These are phyloP conservation scores for Leucozona laternaria DNA, from an alignment of 2,888 invertebrate genomes.

Conservation along the genomic window DNA sequence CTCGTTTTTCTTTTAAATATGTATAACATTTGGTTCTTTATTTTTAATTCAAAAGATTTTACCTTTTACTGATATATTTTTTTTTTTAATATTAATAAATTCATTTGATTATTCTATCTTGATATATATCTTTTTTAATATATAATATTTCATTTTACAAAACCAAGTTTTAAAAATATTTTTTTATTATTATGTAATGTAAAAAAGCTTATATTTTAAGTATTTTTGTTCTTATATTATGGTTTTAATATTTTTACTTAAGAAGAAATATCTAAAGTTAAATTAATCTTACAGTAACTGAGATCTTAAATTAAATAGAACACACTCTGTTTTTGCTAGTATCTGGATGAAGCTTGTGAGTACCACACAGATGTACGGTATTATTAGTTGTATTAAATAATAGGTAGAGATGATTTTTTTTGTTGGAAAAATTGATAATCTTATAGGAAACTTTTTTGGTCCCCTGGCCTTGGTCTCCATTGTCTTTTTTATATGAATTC, in stretches of 20 bases:
- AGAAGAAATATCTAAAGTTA: not conserved
- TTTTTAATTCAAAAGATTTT: slow-evolving; percentile 15
- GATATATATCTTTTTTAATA: slow-evolving; percentile 44
- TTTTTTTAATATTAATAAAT: slow-evolving; percentile 53
- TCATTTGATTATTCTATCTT: slow-evolving; percentile 63
- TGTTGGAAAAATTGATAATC: too few species aligned
- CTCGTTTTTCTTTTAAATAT: slow-evolving; percentile 9
- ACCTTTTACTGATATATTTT: slow-evolving; percentile 50
- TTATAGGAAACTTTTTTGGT: not conserved
- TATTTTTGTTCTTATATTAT: not conserved
- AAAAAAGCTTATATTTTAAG: slow-evolving; percentile 39
- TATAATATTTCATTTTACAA: slow-evolving; percentile 54
- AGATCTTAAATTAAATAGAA: slow-evolving; percentile 43
- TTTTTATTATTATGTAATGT: slow-evolving; percentile 21
- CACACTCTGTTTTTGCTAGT: slow-evolving; percentile 45
- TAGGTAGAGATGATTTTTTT: not conserved
- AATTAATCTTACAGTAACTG: slow-evolving; percentile 38
- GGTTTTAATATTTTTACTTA: slow-evolving; percentile 10
- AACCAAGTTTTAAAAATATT: slow-evolving; percentile 48
- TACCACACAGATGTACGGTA: slow-evolving; percentile 3
- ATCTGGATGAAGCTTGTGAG: slow-evolving; percentile 8
- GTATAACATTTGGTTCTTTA: slow-evolving; percentile 43
- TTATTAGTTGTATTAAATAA: not conserved
- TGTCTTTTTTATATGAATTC: not conserved
- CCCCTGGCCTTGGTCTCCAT: not conserved